These are phyloP conservation scores for Tanypteryx hageni DNA, from an alignment of 2,888 invertebrate genomes.

Conservation along the genomic window DNA sequence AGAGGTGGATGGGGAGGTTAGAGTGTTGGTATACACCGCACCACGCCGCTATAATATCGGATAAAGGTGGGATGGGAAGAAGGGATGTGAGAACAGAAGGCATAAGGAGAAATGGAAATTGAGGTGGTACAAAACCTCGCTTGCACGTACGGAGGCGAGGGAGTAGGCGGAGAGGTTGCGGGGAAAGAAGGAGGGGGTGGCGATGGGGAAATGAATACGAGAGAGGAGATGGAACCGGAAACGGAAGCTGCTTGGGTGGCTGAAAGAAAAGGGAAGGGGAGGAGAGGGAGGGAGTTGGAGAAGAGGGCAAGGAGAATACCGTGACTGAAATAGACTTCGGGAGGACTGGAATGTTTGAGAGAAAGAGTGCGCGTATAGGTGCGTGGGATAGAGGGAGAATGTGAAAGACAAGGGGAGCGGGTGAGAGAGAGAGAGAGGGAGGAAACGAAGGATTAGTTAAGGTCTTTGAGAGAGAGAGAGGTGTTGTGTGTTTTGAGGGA, in stretches of 20 bases:
- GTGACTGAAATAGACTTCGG: too few relatives aligned
- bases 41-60: background rate
- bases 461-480: background rate
- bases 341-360: too few relatives aligned
- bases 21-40: background rate
- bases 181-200: too few relatives aligned
- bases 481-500: constrained; percentile 2
- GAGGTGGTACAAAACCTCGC: background rate
- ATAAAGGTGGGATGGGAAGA: too few relatives aligned
- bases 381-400: too few relatives aligned
- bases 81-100: background rate
- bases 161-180: background rate
- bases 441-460: constrained; percentile 15
- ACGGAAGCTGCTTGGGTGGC: constrained; percentile 12
- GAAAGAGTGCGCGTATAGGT: too few relatives aligned
- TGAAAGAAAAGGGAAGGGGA: background rate
- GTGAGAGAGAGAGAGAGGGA: background rate
- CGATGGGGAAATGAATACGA: background rate
- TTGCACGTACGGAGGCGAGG: background rate
- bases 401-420: too few relatives aligned
- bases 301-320: too few relatives aligned
- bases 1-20: background rate
- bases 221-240: background rate
- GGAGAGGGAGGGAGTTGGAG: background rate
- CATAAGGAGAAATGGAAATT: background rate